Evolutionary conservation across 2,888 invertebrate genomes (phyloP).

Genomic region (Cephus pygmeus): DNA sequence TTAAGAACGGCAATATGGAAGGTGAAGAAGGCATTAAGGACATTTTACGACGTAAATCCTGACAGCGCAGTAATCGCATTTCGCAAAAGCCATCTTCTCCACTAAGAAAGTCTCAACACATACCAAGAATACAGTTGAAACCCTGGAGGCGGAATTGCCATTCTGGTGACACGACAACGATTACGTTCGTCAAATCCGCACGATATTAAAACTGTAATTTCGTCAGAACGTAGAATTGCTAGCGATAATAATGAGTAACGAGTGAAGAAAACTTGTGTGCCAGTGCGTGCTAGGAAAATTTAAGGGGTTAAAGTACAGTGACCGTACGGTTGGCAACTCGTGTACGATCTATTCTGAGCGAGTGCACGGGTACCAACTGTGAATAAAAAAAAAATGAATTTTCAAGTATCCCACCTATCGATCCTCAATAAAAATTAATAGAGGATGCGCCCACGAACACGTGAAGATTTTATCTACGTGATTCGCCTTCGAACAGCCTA

Average conservation of each 20-base stretch:
- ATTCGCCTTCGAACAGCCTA: background rate
- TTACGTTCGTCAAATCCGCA: background rate
- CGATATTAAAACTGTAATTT: background rate
- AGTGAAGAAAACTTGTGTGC: background rate
- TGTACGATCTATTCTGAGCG: background rate
- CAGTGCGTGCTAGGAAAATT: background rate
- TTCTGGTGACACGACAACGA: background rate
- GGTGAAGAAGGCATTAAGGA: background rate
- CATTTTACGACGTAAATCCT: background rate
- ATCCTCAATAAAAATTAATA: background rate
- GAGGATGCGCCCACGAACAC: background rate
- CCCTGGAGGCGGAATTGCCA: background rate
- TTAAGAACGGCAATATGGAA: background rate
- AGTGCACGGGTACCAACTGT: background rate
- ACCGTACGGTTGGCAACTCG: background rate
- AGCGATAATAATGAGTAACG: background rate
- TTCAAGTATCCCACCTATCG: background rate
- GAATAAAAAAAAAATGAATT: background rate
- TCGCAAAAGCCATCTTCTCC: conserved; percentile 4
- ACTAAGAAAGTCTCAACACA: background rate
- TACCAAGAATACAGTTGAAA: background rate
- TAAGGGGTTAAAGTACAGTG: background rate
- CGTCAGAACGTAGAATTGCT: background rate
- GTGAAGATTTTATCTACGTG: background rate
- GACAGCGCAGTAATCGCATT: background rate